Conservation (phyloP, 1,140 invertebrate species). For the Whitmania pigra region DNA sequence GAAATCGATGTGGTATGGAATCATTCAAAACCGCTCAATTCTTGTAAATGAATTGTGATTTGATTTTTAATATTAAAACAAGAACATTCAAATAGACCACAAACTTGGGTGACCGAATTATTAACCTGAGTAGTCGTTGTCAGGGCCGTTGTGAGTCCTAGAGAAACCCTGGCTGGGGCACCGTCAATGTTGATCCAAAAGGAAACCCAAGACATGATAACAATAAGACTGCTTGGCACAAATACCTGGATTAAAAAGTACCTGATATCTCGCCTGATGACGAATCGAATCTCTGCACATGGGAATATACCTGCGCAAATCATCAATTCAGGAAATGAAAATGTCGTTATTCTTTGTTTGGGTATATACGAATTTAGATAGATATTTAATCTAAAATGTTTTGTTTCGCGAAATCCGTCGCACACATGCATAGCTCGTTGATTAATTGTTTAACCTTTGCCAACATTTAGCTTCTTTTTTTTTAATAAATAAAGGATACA, state of each 20-base stretch:
- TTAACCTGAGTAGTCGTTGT: slow-evolving; percentile 30
- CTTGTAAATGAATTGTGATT: too few species aligned
- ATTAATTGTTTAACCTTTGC: background rate
- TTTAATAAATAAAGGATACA: background rate
- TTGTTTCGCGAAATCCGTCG: background rate
- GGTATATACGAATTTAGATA: background rate
- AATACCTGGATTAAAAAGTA: slow-evolving; percentile 81
- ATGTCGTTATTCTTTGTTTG: background rate
- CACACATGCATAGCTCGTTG: background rate
- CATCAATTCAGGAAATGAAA: background rate
- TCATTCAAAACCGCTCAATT: too few species aligned
- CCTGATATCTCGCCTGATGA: slow-evolving; percentile 51
- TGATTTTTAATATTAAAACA: too few species aligned
- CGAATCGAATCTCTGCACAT: slow-evolving; percentile 61
- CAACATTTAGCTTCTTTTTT: background rate
- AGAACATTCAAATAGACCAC: too few species aligned
- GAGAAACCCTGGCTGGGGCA: slow-evolving; percentile 22
- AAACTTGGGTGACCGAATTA: too few species aligned
- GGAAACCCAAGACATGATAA: slow-evolving; percentile 22
- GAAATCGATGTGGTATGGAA: too few species aligned
- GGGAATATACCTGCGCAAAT: slow-evolving; percentile 23
- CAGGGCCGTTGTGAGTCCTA: slow-evolving; percentile 29
- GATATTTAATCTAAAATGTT: background rate
- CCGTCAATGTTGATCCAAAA: slow-evolving; percentile 25
- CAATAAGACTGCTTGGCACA: slow-evolving; percentile 64